Evolutionary conservation across 2,797 vertebrate genomes (phyloP).

Genomic region (Hyperoplus lanceolatus): DNA sequence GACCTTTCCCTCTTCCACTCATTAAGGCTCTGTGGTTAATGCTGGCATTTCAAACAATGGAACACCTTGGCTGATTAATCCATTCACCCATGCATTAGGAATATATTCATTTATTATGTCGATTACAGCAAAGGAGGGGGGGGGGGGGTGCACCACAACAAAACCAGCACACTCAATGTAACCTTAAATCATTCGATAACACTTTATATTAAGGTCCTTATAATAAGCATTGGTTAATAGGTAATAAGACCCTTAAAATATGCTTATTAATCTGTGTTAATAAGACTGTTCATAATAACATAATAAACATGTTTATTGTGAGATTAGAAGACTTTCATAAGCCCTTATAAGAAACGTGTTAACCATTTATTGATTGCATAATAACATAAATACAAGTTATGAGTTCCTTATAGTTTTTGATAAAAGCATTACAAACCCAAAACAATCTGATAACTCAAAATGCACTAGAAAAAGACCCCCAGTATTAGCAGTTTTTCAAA

Average conservation of each 20-base stretch:
- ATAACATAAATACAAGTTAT: no score
- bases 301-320: no score
- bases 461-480: background rate
- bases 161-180: constrained; percentile 44
- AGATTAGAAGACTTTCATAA: no score
- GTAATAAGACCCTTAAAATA: no score
- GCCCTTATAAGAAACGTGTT: no score
- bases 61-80: constrained; percentile 84
- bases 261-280: no score
- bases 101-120: constrained; percentile 67
- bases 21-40: constrained; percentile 84
- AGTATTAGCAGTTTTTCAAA: background rate
- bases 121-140: background rate
- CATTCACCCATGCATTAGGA: constrained; percentile 69
- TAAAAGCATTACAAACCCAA: background rate
- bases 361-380: no score
- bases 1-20: constrained; percentile 86
- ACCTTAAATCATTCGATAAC: constrained; percentile 63
- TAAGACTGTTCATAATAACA: no score
- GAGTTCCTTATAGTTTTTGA: no score
- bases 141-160: constrained; percentile 32
- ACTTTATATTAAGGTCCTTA: no score
- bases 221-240: no score
- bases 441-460: background rate
- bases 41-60: constrained; percentile 86